A percentile compares a stretch with the other conserved stretches of the same genome.
Conservation (phyloP, 2,797 vertebrate species). For the Sebastes jordani region DNA sequence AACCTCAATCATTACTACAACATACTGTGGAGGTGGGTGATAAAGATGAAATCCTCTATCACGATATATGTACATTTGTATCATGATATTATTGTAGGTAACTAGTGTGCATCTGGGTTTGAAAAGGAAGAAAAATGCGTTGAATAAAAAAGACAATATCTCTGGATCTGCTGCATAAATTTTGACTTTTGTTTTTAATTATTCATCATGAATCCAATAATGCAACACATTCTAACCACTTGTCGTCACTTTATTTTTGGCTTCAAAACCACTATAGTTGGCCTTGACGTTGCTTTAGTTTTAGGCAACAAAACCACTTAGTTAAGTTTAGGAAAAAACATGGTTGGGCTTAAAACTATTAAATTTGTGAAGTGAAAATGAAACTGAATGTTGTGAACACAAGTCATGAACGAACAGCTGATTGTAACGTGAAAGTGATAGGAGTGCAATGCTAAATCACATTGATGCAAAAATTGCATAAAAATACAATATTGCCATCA, state of each 20-base stretch:
- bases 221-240: no score
- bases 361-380: no score
- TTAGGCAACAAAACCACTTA: no score
- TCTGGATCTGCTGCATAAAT: neutral
- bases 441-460: neutral
- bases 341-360: no score
- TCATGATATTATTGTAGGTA: neutral
- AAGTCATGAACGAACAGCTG: no score
- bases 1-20: neutral
- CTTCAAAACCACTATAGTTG: no score
- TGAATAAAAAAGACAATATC: neutral
- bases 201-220: neutral
- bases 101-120: neutral
- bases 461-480: neutral
- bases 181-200: neutral
- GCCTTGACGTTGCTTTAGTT: no score
- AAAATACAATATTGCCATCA: neutral
- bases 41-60: no score
- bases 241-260: no score
- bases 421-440: neutral
- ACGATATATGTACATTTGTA: neutral
- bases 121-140: neutral
- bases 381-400: neutral
- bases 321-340: no score
- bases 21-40: neutral